Evolutionary conservation across 2,797 vertebrate genomes (phyloP).

Genomic region (Peromyscus nudipes): DNA sequence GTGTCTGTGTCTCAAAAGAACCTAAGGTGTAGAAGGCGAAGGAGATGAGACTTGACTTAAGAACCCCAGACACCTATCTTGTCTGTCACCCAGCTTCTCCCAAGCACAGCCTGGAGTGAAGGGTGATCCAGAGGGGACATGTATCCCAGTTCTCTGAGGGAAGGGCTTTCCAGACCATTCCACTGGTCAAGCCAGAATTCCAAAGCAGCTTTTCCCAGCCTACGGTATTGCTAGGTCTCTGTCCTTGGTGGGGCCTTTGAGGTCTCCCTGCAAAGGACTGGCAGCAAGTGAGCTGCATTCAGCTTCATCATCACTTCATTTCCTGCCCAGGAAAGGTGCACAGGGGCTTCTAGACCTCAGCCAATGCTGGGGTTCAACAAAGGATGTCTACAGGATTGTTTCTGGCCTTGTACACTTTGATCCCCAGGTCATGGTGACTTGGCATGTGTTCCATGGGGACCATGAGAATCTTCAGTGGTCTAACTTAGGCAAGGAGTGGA

Average conservation of each 20-base stretch:
- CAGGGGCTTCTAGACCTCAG: not conserved
- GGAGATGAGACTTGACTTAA: conserved; percentile 71
- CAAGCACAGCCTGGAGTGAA: rapidly evolving
- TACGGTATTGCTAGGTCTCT: not conserved
- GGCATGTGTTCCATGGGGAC: not conserved
- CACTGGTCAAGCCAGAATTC: not conserved
- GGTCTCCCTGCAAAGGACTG: not conserved
- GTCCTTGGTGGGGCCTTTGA: not conserved
- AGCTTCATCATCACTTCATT: not conserved
- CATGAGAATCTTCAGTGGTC: not conserved
- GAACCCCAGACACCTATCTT: not conserved
- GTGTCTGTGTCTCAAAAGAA: conserved; percentile 64
- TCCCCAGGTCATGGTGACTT: not conserved
- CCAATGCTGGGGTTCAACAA: not conserved
- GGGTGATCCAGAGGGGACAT: not conserved
- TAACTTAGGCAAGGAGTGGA: not conserved
- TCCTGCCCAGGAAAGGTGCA: not conserved
- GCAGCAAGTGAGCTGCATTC: not conserved
- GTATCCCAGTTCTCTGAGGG: not conserved
- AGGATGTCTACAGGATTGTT: not conserved
- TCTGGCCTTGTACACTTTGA: not conserved
- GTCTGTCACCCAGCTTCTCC: not conserved
- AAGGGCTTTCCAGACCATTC: not conserved
- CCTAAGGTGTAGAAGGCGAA: conserved; percentile 74
- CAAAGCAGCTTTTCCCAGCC: not conserved